Conservation (phyloP, 1,140 invertebrate genomes). For the Ostrea edulis region DNA sequence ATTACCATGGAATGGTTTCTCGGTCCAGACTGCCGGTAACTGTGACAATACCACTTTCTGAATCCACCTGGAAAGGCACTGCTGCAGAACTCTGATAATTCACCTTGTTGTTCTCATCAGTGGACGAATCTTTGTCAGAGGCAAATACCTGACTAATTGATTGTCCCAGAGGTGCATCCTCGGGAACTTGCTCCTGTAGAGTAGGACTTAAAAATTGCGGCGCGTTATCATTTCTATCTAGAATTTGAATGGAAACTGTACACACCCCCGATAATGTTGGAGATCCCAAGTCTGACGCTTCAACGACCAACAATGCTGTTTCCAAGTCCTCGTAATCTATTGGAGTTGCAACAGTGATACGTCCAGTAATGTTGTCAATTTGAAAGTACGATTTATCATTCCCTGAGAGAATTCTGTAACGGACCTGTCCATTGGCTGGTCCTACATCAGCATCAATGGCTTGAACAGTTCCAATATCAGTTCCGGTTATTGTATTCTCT, state of each 20-base stretch:
- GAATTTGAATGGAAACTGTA: constrained; percentile 57
- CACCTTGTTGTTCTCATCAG: constrained; percentile 56
- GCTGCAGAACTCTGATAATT: constrained; percentile 32
- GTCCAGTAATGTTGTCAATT: constrained; percentile 55
- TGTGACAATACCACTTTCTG: constrained; percentile 64
- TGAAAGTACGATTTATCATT: constrained; percentile 55
- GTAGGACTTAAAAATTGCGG: constrained; percentile 59
- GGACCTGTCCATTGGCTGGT: constrained; percentile 49
- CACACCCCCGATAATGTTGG: constrained; percentile 41
- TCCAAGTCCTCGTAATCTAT: constrained; percentile 91
- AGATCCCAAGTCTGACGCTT: constrained; percentile 61
- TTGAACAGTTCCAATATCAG: constrained; percentile 42
- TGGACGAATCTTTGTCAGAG: constrained; percentile 56
- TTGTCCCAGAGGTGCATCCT: constrained; percentile 48
- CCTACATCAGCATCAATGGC: constrained; percentile 65
- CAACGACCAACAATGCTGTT: constrained; percentile 69
- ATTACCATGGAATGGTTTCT: constrained; percentile 54
- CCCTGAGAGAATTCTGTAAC: constrained; percentile 55
- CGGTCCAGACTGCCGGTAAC: constrained; percentile 57
- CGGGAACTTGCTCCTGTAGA: constrained; percentile 59
- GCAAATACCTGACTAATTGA: constrained; percentile 58
- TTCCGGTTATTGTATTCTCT: constrained; percentile 48
- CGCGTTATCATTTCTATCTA: constrained; percentile 65
- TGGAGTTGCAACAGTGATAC: constrained; percentile 45
- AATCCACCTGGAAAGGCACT: constrained; percentile 60